phyloP scores from a whole-genome alignment of 2,797 vertebrate species.

The Loriculus beryllinus region DNA sequence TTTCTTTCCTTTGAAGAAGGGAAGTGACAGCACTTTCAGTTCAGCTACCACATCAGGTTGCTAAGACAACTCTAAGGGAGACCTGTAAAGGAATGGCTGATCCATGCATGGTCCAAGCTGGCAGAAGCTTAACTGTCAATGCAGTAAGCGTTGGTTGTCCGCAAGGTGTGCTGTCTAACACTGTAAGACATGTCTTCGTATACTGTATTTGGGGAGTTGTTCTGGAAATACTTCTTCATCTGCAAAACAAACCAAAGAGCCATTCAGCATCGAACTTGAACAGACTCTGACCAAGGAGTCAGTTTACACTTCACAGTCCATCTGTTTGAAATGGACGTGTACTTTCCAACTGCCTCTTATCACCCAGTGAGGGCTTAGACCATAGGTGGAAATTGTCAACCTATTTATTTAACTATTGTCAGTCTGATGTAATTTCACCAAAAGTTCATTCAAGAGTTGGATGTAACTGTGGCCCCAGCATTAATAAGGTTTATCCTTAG shows the following conservation, averaged over 20 bases:
- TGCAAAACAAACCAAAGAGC: not conserved
- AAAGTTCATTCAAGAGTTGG: not conserved
- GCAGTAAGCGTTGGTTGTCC: not conserved
- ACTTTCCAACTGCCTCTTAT: not conserved
- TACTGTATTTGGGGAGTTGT: not conserved
- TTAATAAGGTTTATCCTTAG: not conserved
- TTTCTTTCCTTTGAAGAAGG: not conserved
- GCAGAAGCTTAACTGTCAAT: not conserved
- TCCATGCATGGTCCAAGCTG: fast-evolving
- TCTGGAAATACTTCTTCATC: constrained; percentile 32
- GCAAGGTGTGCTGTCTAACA: not conserved
- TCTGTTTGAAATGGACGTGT: not conserved
- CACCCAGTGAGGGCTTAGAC: not conserved
- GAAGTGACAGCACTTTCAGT: not conserved
- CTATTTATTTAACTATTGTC: not conserved
- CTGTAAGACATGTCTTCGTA: constrained; percentile 65
- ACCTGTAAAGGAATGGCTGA: fast-evolving
- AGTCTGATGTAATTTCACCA: not conserved
- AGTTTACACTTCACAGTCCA: not conserved
- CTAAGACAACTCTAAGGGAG: not conserved
- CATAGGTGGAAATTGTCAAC: not conserved
- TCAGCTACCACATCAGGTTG: not conserved
- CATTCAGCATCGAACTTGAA: not conserved
- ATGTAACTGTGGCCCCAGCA: not conserved
- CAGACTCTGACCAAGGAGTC: not conserved